Evolutionary conservation across 2,113 vertebrate genomes (phyloP), one percentile per base, ranked within the genome.

Genomic region (Ageneiosus marmoratus): DNA sequence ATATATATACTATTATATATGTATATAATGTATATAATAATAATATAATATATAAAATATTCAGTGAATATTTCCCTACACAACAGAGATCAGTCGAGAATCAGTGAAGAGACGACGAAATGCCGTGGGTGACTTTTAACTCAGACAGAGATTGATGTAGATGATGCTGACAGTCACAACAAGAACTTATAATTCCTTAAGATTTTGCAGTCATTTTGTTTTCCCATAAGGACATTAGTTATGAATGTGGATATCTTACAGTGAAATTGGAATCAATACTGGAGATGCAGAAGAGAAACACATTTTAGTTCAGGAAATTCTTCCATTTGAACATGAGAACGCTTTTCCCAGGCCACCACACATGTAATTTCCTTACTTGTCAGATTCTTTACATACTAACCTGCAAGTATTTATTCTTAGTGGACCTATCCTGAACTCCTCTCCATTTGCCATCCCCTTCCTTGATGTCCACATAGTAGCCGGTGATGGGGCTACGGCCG

Each of bases 401-500:
- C 96, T 96, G 97, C 81, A 98, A 90, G 89, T 91, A 98, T 77
- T 91, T 95, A 77, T 92, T 90, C 85, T 91, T 88, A 86, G 93
- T 94, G 87, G 90, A 92, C 73, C 95, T 96, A 84, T 96, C 92
- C 44, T 98, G 97, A 88, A 95, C 94, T 62, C 95, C 95, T 91
- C 88, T 95, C 98, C 98, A 99, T 0, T 77, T 89, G 60, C 93
- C 92, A 11, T 95, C 94, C 67, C 92, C 92, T 86, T 95, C 94
- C 87, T 97, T 99, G 78, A 97, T 2, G 74, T 99, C 98, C 87
- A 98, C 86, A 34, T 97, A 99, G 91, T 96, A 99, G 24, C 97
- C 98, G 24, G 91, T 95, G 87, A 99, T 88, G 0, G 96, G 92
- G 83, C 91, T 95, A 79, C 98, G 95, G 1, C 98, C 98, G 4